Conservation (phyloP, 64 coral and sea anemone genomes). For the Trachythela sp. region DNA sequence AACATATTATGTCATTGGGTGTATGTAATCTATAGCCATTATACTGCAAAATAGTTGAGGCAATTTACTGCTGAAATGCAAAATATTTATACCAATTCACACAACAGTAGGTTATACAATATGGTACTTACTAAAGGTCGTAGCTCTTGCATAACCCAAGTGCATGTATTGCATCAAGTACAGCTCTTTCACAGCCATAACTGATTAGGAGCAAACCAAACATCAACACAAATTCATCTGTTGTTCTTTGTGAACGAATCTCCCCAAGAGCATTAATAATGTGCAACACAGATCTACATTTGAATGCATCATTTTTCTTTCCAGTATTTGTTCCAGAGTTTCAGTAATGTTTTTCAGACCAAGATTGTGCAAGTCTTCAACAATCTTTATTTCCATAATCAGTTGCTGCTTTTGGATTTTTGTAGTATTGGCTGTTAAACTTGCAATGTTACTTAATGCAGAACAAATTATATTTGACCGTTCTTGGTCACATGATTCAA, state of each 20-base stretch:
- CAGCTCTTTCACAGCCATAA: conserved; percentile 9
- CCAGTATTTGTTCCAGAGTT: neutral
- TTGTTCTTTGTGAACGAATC: conserved; percentile 19
- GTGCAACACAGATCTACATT: conserved; percentile 28
- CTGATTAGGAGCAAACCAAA: conserved; percentile 26
- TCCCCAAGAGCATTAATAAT: conserved; percentile 24
- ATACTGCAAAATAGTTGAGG: too few relatives aligned
- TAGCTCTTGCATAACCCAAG: conserved; percentile 38
- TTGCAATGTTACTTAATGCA: neutral
- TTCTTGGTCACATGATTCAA: neutral
- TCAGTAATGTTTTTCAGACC: neutral
- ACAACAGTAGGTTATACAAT: neutral
- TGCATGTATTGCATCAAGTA: conserved; percentile 4
- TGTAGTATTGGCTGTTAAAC: neutral
- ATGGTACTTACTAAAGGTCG: neutral
- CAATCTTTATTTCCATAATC: neutral
- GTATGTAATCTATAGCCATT: too few relatives aligned
- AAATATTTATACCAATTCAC: too few relatives aligned
- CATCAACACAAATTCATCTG: conserved; percentile 8
- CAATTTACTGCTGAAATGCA: too few relatives aligned
- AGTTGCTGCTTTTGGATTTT: neutral
- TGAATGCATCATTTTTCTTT: conserved; percentile 18
- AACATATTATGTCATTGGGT: too few relatives aligned
- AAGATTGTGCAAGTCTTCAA: neutral
- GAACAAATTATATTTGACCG: neutral